Evolutionary conservation across 2,888 invertebrate genomes (phyloP).

Genomic region (Brenthis hecate): DNA sequence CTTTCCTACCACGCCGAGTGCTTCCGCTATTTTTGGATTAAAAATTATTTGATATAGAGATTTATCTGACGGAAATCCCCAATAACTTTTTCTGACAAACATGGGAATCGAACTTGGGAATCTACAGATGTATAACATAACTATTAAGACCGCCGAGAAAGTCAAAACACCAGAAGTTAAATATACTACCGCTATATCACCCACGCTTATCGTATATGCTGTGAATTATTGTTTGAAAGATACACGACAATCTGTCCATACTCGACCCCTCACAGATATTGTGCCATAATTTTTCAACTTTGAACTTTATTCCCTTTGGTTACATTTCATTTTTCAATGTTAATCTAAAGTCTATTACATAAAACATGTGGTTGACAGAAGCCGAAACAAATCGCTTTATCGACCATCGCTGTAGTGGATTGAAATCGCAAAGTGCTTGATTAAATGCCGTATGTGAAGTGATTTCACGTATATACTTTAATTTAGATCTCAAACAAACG

Average conservation of each 20-base stretch:
- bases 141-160: no score
- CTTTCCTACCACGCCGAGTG: no score
- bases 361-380: slow-evolving; percentile 38
- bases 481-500: not conserved
- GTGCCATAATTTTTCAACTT: slow-evolving; percentile 3
- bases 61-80: no score
- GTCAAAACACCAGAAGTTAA: not conserved
- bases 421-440: slow-evolving; percentile 38
- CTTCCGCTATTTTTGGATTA: no score
- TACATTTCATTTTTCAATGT: slow-evolving; percentile 11
- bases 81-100: no score
- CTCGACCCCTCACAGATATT: slow-evolving; percentile 26
- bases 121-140: no score
- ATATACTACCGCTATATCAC: slow-evolving; percentile 24
- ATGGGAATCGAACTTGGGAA: no score
- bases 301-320: not conserved
- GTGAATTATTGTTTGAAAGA: slow-evolving; percentile 41
- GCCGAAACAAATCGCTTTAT: slow-evolving; percentile 41
- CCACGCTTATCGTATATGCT: slow-evolving; percentile 36
- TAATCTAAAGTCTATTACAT: slow-evolving; percentile 21
- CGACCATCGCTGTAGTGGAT: slow-evolving; percentile 41
- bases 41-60: no score
- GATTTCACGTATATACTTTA: slow-evolving; percentile 3
- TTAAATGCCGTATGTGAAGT: slow-evolving; percentile 28
- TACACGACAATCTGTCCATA: slow-evolving; percentile 37